These are phyloP conservation scores for Cyphomyrus discorhynchus DNA, from an alignment of 2,113 vertebrate species.

Conservation along the genomic window DNA sequence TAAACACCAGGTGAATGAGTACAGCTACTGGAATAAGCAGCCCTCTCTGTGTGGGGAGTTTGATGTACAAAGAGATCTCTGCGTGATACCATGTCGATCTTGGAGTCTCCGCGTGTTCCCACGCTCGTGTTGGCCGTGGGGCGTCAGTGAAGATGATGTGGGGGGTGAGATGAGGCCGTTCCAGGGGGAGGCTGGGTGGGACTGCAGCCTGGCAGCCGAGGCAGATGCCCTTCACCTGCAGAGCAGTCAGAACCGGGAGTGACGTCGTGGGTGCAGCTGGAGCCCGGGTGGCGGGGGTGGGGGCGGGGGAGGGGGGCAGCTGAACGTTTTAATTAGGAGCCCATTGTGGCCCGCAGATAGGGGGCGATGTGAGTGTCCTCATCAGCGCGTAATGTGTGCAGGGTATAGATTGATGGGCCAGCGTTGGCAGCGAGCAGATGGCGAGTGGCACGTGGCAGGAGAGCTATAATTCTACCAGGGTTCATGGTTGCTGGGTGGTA, in stretches of 20 bases:
- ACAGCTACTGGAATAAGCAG: not conserved
- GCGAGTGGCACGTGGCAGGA: not conserved
- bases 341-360: slow-evolving; percentile 8
- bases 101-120: not conserved
- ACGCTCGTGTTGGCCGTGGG: not conserved
- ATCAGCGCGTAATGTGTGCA: not conserved
- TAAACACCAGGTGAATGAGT: not conserved
- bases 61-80: not conserved
- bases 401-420: not conserved
- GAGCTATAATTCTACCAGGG: not conserved
- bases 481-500: not conserved
- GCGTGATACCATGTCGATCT: not conserved
- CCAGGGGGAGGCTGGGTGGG: not conserved
- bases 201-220: not conserved
- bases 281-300: not conserved
- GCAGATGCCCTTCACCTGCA: not conserved
- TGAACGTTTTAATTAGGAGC: slow-evolving; percentile 10
- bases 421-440: not conserved
- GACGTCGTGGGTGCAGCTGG: not conserved
- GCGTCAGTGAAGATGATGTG: not conserved
- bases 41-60: too few relatives aligned
- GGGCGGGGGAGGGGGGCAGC: not conserved
- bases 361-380: not conserved
- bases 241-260: not conserved
- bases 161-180: not conserved